These are phyloP conservation scores for Microhierax caerulescens DNA, from an alignment of 2,797 vertebrate species.

Conservation along the genomic window DNA sequence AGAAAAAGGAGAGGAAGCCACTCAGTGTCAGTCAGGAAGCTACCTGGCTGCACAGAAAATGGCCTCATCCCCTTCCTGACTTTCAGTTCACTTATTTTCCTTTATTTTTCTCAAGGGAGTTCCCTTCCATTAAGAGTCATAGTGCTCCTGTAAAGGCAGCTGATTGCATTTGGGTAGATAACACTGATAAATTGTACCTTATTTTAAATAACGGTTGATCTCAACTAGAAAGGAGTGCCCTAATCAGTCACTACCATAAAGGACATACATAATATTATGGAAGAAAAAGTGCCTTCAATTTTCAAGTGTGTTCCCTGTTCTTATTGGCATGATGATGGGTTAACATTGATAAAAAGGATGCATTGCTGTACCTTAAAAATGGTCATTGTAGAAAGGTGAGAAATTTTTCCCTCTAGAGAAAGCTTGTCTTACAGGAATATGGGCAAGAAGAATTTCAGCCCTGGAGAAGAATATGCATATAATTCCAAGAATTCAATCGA, in stretches of 20 bases:
- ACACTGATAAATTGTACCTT: background rate
- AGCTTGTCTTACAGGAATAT: background rate
- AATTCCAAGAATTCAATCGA: background rate
- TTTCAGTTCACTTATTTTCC: conserved; percentile 49
- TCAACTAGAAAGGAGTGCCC: background rate
- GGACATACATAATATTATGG: background rate
- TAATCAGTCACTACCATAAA: background rate
- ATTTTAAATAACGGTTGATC: background rate
- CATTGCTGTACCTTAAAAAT: background rate
- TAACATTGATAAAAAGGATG: background rate
- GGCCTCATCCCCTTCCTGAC: conserved; percentile 61
- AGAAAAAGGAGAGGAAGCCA: background rate
- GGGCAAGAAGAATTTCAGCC: background rate
- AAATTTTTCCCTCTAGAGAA: background rate
- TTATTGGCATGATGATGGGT: background rate
- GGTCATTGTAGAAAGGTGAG: background rate
- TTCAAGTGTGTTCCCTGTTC: background rate
- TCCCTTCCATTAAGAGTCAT: conserved; percentile 21
- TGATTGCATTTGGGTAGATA: background rate
- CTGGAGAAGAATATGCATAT: background rate
- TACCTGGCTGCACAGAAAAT: conserved; percentile 12
- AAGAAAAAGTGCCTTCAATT: background rate
- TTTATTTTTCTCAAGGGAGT: conserved; percentile 48
- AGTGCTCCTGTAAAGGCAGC: background rate
- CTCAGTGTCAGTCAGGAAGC: conserved; percentile 40